A percentile compares a stretch with the other conserved stretches of the same genome.
phyloP scores from a whole-genome alignment of 1,140 invertebrate species.

The Venturia canescens region DNA sequence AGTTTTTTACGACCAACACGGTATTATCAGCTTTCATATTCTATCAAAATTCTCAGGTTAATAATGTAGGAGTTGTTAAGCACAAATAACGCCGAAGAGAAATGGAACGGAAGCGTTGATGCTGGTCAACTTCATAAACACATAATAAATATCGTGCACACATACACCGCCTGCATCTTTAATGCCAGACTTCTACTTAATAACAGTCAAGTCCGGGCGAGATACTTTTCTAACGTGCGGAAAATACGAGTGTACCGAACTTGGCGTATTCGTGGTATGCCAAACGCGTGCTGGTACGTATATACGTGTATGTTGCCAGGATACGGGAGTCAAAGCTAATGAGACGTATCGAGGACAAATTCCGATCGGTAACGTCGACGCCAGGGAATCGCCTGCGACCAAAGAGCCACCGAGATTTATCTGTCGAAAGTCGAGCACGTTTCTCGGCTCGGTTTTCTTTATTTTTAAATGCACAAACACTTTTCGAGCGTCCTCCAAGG shows the following conservation, averaged over 20 bases:
- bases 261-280: conserved; percentile 26
- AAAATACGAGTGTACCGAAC: not conserved
- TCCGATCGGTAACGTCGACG: conserved; percentile 54
- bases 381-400: conserved; percentile 14
- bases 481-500: not conserved
- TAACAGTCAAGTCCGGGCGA: not conserved
- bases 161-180: not conserved
- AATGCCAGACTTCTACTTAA: conserved; percentile 2
- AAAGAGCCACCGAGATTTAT: conserved; percentile 2
- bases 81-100: not conserved
- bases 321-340: conserved; percentile 60
- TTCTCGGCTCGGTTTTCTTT: not conserved
- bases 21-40: not conserved
- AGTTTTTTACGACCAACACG: not conserved
- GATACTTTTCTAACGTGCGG: conserved; percentile 23
- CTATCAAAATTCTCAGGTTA: too few relatives aligned
- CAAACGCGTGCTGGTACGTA: conserved; percentile 1
- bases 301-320: conserved; percentile 41
- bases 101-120: conserved; percentile 22
- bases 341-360: conserved; percentile 66
- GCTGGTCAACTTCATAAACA: conserved; percentile 13
- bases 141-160: not conserved
- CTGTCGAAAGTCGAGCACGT: not conserved
- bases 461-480: not conserved
- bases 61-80: too few relatives aligned